A percentile compares a stretch with the other conserved stretches of the same genome.
Evolutionary conservation across 2,888 invertebrate species (phyloP).

Genomic region (Liodrosophila aerea): DNA sequence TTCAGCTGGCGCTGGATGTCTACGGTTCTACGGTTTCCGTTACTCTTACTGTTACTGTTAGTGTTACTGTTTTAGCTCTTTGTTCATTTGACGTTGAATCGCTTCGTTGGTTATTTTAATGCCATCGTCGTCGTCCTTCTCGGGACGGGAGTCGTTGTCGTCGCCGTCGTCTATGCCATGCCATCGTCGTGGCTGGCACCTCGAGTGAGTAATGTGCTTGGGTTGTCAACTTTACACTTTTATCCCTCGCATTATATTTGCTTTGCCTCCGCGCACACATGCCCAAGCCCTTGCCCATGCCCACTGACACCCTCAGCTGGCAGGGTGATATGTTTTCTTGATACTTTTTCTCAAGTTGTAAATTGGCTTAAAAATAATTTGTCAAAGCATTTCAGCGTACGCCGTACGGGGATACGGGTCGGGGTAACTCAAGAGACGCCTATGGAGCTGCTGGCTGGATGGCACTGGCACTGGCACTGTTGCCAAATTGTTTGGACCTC

Average conservation of each 20-base stretch:
- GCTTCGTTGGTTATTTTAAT: constrained; percentile 75
- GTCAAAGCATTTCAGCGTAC: constrained; percentile 75
- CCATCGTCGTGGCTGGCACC: constrained; percentile 57
- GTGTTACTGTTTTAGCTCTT: constrained; percentile 58
- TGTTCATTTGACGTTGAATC: constrained; percentile 75
- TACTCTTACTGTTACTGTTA: constrained; percentile 26
- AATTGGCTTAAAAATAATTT: constrained; percentile 80
- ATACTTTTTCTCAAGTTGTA: constrained; percentile 78
- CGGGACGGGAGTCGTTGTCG: not conserved
- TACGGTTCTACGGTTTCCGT: not conserved
- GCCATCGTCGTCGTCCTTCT: constrained; percentile 32
- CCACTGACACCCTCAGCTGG: constrained; percentile 22
- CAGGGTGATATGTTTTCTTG: constrained; percentile 74
- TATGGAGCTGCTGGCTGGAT: constrained; percentile 21
- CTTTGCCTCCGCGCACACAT: constrained; percentile 42
- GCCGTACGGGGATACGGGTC: constrained; percentile 31
- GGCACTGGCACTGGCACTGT: constrained; percentile 46
- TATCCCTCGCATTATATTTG: constrained; percentile 76
- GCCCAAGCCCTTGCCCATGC: constrained; percentile 11
- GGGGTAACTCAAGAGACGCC: constrained; percentile 28
- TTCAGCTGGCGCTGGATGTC: constrained; percentile 36
- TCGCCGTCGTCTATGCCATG: not conserved
- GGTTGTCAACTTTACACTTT: constrained; percentile 79
- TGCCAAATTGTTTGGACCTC: constrained; percentile 71
- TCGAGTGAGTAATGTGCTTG: constrained; percentile 76